These are phyloP conservation scores for Drosophila tanythrix DNA, from an alignment of 2,888 invertebrate species.

Conservation along the genomic window DNA sequence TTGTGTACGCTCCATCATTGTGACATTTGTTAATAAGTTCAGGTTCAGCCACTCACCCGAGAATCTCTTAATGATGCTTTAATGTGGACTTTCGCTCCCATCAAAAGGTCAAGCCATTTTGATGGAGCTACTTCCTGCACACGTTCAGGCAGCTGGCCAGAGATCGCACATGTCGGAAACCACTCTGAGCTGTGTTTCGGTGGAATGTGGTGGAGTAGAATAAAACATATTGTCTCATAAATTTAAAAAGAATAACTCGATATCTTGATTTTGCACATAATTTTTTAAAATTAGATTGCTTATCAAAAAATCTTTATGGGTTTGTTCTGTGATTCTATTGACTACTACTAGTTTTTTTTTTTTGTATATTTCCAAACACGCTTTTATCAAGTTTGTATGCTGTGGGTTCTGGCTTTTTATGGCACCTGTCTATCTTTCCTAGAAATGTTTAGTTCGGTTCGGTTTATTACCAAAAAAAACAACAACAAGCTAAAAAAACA, in stretches of 20 bases:
- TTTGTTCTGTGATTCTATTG: not conserved
- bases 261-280: not conserved
- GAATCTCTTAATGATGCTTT: conserved; percentile 20
- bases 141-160: conserved; percentile 15
- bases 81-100: conserved; percentile 55
- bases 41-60: conserved; percentile 29
- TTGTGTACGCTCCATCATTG: conserved; percentile 11
- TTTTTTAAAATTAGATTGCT: not conserved
- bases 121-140: conserved; percentile 38
- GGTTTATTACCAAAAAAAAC: conserved; percentile 23
- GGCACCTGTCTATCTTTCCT: conserved; percentile 23
- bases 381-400: conserved; percentile 10
- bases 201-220: too few relatives aligned
- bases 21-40: conserved; percentile 54
- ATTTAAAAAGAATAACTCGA: not conserved
- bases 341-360: conserved; percentile 2
- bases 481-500: conserved; percentile 5
- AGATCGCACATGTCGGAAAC: conserved; percentile 11
- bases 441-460: conserved; percentile 39
- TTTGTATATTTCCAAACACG: conserved; percentile 21
- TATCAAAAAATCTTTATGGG: not conserved
- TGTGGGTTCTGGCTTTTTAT: conserved; percentile 5
- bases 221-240: not conserved
- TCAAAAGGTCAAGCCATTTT: conserved; percentile 59
- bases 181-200: not conserved